These are phyloP conservation scores for Zaprionus kolodkinae DNA, from an alignment of 1,140 invertebrate genomes.

Conservation along the genomic window DNA sequence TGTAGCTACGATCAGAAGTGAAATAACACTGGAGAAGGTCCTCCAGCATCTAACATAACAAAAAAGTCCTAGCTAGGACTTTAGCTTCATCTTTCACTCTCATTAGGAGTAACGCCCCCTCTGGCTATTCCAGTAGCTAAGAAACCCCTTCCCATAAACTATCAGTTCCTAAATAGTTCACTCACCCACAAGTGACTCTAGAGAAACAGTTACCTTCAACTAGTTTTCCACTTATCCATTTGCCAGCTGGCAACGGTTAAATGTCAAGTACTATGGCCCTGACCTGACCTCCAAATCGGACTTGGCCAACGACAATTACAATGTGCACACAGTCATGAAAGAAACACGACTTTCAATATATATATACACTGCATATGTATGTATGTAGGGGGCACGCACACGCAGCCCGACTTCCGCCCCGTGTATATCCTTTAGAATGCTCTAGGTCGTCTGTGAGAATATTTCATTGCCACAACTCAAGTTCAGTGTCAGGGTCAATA, in stretches of 20 bases:
- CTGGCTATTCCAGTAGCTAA: too few species aligned
- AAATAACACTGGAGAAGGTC: too few species aligned
- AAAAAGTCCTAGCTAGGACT: too few species aligned
- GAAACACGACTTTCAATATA: neutral
- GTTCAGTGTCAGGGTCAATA: conserved; percentile 63
- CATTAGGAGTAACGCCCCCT: too few species aligned
- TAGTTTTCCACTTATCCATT: conserved; percentile 28
- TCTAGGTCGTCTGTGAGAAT: conserved; percentile 25
- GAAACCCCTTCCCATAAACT: too few species aligned
- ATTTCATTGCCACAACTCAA: conserved; percentile 58
- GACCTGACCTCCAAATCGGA: conserved; percentile 58
- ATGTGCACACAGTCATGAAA: conserved; percentile 27
- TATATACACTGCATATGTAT: too few species aligned
- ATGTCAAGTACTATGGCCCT: conserved; percentile 58
- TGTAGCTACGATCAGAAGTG: too few species aligned
- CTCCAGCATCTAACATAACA: too few species aligned
- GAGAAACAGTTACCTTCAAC: neutral
- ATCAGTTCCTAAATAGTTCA: neutral
- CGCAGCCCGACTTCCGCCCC: neutral
- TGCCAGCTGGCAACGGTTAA: conserved; percentile 40
- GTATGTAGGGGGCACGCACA: neutral
- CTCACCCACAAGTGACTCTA: neutral
- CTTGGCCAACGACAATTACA: conserved; percentile 5
- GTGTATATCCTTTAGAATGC: neutral
- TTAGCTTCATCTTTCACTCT: too few species aligned